Evolutionary conservation across 2,888 invertebrate genomes (phyloP), one percentile per base, ranked within the genome.

Genomic region (Netelia melanura): DNA sequence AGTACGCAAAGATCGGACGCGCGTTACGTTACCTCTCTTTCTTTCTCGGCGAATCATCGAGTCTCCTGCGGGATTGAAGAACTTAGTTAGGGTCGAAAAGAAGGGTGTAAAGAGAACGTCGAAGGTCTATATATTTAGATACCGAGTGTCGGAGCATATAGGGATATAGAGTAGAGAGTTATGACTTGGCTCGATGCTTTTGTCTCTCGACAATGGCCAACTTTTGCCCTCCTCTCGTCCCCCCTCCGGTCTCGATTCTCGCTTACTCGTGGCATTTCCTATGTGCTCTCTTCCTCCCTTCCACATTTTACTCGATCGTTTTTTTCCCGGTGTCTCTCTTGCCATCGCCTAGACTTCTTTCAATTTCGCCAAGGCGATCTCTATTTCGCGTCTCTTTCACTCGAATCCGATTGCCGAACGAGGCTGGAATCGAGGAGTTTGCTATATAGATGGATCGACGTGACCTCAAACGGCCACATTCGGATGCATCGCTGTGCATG

Each of bases 121-220:
- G 78, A 70, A 78, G 23, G 38, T 14, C 30, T 30, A 21, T 56
- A n/a, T n/a, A 75, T 64, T 17, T 52, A 38, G 25, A 76, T 52
- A 54, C 23, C 62, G 23, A 30, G 21, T 10, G 70, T 23, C 56
- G 10, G 61, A 64, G 70, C 14, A n/a, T 71, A 52, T 48, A 76
- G 77, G 68, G 38, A 23, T 58, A 44, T 70, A 85, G 81, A 77
- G 52, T 70, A 54, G 64, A 81, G 86, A 89, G 87, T 89, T 88
- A 87, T 85, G 88, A 89, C 86, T 89, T 86, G 85, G 85, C 84
- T 82, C 74, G 83, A 81, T 58, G 81, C 83, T 87, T 89, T 89
- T 89, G 89, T 88, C 88, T 87, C 83, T 83, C 87, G 86, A 89
- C 89, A 89, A 89, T 89, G 86, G 86, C 87, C 88, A 88, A 89